Percentiles rank a stretch among this genome's conserved stretches.
Evolutionary conservation across 1,140 invertebrate species (phyloP).

Genomic region (Drosophila trapezifrons): DNA sequence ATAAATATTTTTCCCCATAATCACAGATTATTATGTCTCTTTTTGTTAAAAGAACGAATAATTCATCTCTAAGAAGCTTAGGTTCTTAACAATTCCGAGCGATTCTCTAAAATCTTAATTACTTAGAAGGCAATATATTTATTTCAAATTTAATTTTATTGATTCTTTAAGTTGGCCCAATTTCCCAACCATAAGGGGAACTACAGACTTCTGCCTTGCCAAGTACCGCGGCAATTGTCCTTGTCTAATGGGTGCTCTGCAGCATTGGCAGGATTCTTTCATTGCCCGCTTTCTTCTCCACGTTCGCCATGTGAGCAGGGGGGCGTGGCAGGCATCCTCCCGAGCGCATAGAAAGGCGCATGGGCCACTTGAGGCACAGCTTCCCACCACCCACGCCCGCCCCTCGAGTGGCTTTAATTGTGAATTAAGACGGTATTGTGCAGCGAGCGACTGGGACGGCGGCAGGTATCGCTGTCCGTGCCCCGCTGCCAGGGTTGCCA

Average conservation of each 20-base stretch:
- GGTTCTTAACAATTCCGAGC: not conserved
- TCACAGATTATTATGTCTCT: too few species aligned
- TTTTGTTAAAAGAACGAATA: too few species aligned
- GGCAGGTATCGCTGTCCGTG: conserved; percentile 25
- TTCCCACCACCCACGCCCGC: conserved; percentile 1
- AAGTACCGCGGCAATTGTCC: conserved; percentile 62
- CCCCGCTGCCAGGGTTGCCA: conserved; percentile 56
- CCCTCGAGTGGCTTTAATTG: conserved; percentile 82
- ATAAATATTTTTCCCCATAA: too few species aligned
- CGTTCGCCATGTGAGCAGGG: conserved; percentile 40
- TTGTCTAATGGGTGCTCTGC: conserved; percentile 66
- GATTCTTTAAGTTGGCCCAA: conserved; percentile 53
- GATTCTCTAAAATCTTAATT: not conserved
- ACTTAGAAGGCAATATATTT: not conserved
- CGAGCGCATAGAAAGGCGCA: conserved; percentile 67
- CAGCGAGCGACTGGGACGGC: conserved; percentile 20
- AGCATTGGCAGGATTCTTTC: conserved; percentile 46
- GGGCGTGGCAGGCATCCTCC: conserved; percentile 39
- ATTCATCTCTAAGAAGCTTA: too few species aligned
- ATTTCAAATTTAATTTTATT: conserved; percentile 14
- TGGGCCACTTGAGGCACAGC: conserved; percentile 65
- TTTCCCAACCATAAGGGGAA: conserved; percentile 27
- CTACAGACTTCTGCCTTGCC: conserved; percentile 36
- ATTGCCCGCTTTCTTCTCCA: conserved; percentile 37
- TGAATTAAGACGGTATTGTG: conserved; percentile 84